Evolutionary conservation across 2,113 vertebrate species (phyloP), one percentile per base, ranked within the genome.

Genomic region (Thunnus thynnus): DNA sequence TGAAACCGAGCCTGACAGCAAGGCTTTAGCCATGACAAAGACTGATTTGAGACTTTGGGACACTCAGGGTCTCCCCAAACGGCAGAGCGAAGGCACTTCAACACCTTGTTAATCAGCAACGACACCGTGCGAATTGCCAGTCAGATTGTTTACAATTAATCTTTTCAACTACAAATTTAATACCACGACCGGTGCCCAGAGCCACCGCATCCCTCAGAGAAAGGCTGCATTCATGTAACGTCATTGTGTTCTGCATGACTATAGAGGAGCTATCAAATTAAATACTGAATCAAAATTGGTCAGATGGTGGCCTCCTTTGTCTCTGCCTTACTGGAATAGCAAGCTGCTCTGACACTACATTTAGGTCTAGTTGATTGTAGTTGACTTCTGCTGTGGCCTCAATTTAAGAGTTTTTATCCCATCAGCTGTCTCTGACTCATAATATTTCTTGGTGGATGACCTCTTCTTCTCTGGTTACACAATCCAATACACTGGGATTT

Each of bases 131-230:
- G 25, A 80, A 85, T 81, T 85, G 70, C 83, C 54, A 72, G 74
- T 82, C 75, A 65, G 82, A 60, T 74, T 73, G 72, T 89, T 87
- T 56, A 71, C 50, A 92, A 90, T 90, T 85, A 89, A 85, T 92
- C 66, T 82, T 86, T 87, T 91, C 84, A 86, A 58, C 76, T 82
- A 55, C 85, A 77, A 70, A 80, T 88, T 72, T 85, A 86, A 86
- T 82, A 78, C 27, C 13, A 32, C 82, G 48, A 2, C 47, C 18
- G 25, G 36, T 30, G 73, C 63, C 76, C 47, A 17, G 62, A 65
- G 58, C 72, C 5, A 0, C 57, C 2, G 57, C 47, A 0, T 76
- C 77, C 75, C 22, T 18, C 17, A 7, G 57, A 80, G 76, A 61
- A 46, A 3, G 27, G 7, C 46, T 2, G 44, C 6, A 76, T 66